Evolutionary conservation across 2,888 invertebrate genomes (phyloP), one percentile per base, ranked within the genome.

Genomic region (Empis stercorea): DNA sequence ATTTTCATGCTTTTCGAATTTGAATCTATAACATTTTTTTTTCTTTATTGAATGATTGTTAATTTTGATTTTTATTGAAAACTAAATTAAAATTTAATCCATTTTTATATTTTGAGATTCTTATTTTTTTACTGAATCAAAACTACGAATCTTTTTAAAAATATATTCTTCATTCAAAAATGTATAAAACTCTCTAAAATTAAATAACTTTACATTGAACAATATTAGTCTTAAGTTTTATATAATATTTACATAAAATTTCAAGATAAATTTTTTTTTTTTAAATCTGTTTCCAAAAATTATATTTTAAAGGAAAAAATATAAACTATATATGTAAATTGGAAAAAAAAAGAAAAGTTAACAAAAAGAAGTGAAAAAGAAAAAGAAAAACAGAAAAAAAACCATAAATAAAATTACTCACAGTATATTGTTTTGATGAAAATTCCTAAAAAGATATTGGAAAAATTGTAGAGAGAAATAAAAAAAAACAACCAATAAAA

Each of bases 351-450:
- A 50, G 32, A 34, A 48, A 46, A 48, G 41, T n/a, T n/a, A n/a
- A n/a, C n/a, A n/a, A 47, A 37, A 42, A 47, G 30, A 52, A 45
- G 30, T 43, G 39, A 49, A 48, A 48, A 39, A 2, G 27, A 44
- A 47, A 44, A 48, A 48, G 39, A 49, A 48, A 48, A 39, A 2
- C 27, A 44, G 45, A 44, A 48, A 48, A 51, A 16, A 48, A 48
- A 51, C 42, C 23, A 45, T 36, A 36, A 50, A 50, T 34, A 30
- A 49, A 47, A 56, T 63, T 65, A 65, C 65, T 65, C 65, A 65
- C 65, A 66, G 65, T 65, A 64, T 65, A 66, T 63, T 66, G 64
- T 56, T 64, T 65, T 60, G 66, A 55, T 63, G 65, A 64, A 64
- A 66, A 66, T 60, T 65, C 65, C 65, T 65, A 65, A 58, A 61